Base-by-base conservation (phyloP, 23 tunicate species). In the Ascidia mentula region DNA sequence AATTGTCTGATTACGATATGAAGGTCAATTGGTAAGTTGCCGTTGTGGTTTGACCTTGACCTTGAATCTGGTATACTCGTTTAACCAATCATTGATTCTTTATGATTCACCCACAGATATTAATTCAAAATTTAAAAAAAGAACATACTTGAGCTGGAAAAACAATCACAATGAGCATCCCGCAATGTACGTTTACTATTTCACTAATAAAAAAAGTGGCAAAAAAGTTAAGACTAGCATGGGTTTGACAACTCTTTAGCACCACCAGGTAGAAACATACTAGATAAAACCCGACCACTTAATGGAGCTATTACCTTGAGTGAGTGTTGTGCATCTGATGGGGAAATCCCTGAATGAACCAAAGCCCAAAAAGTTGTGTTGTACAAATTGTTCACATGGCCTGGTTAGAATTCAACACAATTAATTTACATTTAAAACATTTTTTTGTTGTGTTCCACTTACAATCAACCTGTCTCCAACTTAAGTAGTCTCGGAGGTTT, bases 391-490 rank as follows among this genome's bases (percentile, higher is more conserved):
- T 96, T 96, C 69, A 91, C 88, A 45, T 96, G 99, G 80, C 99
- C 95, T 86, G 81, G 20, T 70, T 45, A 30, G 28, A 38, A 71
- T 3, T 7, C 8, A 71, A 34, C 38, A 26, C 20, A 9, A 9
- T 9, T 42, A 12, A 42, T 9, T 42, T 15, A 12, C 53, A 42
- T 9, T 9, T 15, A 42, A 42, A 42, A 42, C 53, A 42, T 42
- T 42, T 42, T 42, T 9, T 42, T 42, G 53, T 42, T 42, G 53
- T 15, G 12, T 42, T 42, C 15, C 8, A 45, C 98, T 88, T 75
- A 88, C 99, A 90, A 59, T 96, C 94, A 69, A 79, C 99, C 82
- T 96, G 99, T 76, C 99, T 80, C 99, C 99, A 96, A 77, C 97
- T 83, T 53, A 91, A 73, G 72, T 96, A 96, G 65, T 91, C 97